Base-by-base conservation (phyloP, 2,888 invertebrate species). In the Drosophila dives region DNA sequence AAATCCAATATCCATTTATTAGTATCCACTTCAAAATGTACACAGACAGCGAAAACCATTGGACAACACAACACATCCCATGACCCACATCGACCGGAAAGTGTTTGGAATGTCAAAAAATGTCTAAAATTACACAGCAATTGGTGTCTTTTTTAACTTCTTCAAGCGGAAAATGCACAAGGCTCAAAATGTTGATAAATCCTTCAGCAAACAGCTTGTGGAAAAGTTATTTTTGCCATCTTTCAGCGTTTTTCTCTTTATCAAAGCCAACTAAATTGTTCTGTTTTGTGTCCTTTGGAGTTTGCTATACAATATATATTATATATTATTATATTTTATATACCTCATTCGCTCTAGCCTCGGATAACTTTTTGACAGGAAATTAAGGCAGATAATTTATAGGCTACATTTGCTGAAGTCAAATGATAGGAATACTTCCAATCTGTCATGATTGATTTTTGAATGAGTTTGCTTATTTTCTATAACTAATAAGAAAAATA, bases 1-100 rank as follows among this genome's bases (percentile, higher is more conserved):
- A 80, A 88, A 86, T 88, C 81, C 86, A 83, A 88, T 88, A 80
- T 74, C 83, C 77, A 86, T 86, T 88, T 75, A 88, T 88, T 86
- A 86, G 80, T 88, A 86, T 80, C 83, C 73, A 81, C 87, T 87
- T 86, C 80, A 76, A 78, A 83, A 78, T 86, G 66, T 55, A 66
- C 69, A 66, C 63, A 75, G 66, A 71, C 64, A 64, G 54, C 65
- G 36, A n/a, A 15, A 49, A 58, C 59, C 61, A 51, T 38, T 45
- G 20, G 55, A 59, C 50, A 65, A 59, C n/a, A 2, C 11, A 33
- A 6, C 29, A 29, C 29, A 29, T 6, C 33, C 10, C 56, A 78
- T 71, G 63, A 56, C 29, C 17, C 29, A 17, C 29, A 50, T 17
- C 8, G 15, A 54, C 50, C 63, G 58, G 60, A 50, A 68, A 64